Base-by-base conservation (phyloP, 2,113 vertebrate genomes). In the zebrafish (Danio rerio) region DNA sequence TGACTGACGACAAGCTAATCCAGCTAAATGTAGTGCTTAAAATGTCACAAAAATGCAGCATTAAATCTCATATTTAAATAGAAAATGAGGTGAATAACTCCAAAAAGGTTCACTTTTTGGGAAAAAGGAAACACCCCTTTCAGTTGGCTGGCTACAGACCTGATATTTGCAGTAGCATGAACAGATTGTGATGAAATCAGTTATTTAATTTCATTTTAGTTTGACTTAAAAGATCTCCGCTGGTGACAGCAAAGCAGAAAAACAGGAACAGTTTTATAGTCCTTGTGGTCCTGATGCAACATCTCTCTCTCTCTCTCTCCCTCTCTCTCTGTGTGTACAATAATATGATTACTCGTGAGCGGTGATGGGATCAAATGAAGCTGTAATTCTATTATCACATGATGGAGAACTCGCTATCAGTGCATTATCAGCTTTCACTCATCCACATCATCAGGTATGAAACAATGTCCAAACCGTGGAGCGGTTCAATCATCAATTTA, bases 321-420 rank as follows among this genome's bases (percentile, higher is more conserved):
- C 66, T 79, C 66, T 52, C 74, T 59, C 43, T 59, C 55, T 69
- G 5, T 49, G 31, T 62, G 40, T 81, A 59, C 73, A 85, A 86
- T 91, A 93, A 93, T 89, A 87, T 88, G 90, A 92, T 93, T 93
- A 92, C 82, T 9, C 59, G 80, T 89, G 87, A 87, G 85, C 84
- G 89, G 88, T 87, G 88, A 92, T 89, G 89, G 89, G 91, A 89
- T 90, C 86, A 90, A 91, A 88, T 91, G 86, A 40, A 74, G 13
- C 65, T 56, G 84, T 92, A 93, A 94, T 91, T 77, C 86, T 78
- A 93, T 94, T 93, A 92, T 86, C 82, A 89, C 77, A 91, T 93
- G 92, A 93, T 90, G 83, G 91, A 92, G 89, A 90, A 91, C 84
- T 84, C 83, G 84, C 86, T 88, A 92, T 65, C 56, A 87, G 89